Evolutionary conservation across 2,888 invertebrate genomes (phyloP).

Genomic region (Cecidostiba fungosa): DNA sequence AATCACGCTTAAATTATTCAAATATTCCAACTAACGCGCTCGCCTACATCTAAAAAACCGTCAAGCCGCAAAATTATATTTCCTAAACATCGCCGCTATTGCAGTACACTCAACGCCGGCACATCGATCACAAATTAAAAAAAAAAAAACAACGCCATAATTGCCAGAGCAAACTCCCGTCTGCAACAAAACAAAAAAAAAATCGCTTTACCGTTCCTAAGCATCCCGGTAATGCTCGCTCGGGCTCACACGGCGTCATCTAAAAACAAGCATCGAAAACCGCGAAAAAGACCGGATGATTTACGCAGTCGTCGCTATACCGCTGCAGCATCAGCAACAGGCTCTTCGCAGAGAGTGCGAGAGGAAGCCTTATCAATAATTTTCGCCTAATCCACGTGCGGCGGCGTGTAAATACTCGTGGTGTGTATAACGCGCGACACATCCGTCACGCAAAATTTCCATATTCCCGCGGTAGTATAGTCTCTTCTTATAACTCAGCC

Average conservation of each 20-base stretch:
- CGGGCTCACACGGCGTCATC: neutral
- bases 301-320: slow-evolving; percentile 22
- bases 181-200: neutral
- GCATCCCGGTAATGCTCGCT: slow-evolving; percentile 6
- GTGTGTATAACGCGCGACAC: neutral
- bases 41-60: neutral
- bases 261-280: slow-evolving; percentile 1
- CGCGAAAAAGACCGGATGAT: slow-evolving; percentile 17
- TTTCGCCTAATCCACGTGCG: slow-evolving; percentile 19
- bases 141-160: neutral
- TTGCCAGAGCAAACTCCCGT: slow-evolving; percentile 20
- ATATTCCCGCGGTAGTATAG: neutral
- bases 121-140: slow-evolving; percentile 5
- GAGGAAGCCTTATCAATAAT: slow-evolving; percentile 17
- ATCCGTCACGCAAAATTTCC: slow-evolving; percentile 17
- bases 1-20: neutral
- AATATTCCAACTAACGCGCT: neutral
- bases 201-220: neutral
- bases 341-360: no score
- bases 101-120: neutral
- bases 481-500: slow-evolving; percentile 13
- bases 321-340: neutral
- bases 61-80: neutral
- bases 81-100: neutral
- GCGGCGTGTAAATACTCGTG: slow-evolving; percentile 14